phyloP scores from a whole-genome alignment of 1,140 invertebrate genomes.

The Drosophila parvula region DNA sequence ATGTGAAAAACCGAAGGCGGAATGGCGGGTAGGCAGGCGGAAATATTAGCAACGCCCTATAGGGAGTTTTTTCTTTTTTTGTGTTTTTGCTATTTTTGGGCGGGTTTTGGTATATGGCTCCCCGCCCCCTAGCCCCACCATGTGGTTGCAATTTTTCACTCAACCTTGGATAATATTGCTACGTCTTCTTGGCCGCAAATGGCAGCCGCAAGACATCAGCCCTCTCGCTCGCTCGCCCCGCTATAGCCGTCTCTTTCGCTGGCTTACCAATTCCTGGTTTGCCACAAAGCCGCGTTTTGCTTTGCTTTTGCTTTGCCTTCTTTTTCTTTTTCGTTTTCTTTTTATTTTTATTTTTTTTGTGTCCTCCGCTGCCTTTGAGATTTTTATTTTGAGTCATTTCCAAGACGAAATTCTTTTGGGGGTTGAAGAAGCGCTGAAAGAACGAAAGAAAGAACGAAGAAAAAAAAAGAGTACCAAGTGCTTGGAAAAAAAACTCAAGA shows the following conservation, averaged over 20 bases:
- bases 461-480: slow-evolving; percentile 9
- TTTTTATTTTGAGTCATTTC: slow-evolving; percentile 65
- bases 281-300: slow-evolving; percentile 72
- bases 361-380: slow-evolving; percentile 46
- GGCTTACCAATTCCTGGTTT: slow-evolving; percentile 65
- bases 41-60: slow-evolving; percentile 47
- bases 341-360: no score
- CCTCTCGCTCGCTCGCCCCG: slow-evolving; percentile 32
- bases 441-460: neutral
- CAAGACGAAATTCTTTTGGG: slow-evolving; percentile 63
- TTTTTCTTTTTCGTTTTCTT: slow-evolving; percentile 6
- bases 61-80: slow-evolving; percentile 4
- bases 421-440: slow-evolving; percentile 42
- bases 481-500: slow-evolving; percentile 47
- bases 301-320: slow-evolving; percentile 29
- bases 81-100: slow-evolving; percentile 16
- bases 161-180: slow-evolving; percentile 54
- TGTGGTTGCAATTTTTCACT: slow-evolving; percentile 49
- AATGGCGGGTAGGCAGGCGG: slow-evolving; percentile 7
- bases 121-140: neutral
- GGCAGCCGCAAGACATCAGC: slow-evolving; percentile 80
- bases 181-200: slow-evolving; percentile 80
- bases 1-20: slow-evolving; percentile 36
- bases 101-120: slow-evolving; percentile 9
- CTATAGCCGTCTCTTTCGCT: slow-evolving; percentile 26